These are phyloP conservation scores for Ibycter americanus DNA, from an alignment of 2,797 vertebrate genomes.

Conservation along the genomic window DNA sequence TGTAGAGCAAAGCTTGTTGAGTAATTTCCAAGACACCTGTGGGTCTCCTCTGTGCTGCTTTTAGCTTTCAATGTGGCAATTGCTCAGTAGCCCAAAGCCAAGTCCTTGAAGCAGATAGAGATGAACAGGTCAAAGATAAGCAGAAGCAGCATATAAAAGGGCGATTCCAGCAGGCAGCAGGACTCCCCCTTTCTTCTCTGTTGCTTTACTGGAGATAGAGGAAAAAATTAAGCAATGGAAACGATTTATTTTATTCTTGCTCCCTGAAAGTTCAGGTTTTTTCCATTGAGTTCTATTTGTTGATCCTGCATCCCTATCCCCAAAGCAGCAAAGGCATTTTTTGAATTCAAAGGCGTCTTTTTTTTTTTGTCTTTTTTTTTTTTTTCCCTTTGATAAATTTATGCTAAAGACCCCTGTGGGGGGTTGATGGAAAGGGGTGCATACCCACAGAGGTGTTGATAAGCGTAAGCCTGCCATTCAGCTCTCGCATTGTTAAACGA, in stretches of 20 bases:
- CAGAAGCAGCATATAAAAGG: background rate
- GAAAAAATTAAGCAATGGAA: background rate
- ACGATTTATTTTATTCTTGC: background rate
- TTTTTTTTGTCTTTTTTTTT: background rate
- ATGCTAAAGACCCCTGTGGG: background rate
- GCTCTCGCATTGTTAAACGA: background rate
- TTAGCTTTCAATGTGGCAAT: background rate
- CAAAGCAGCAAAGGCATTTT: background rate
- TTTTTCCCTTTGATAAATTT: background rate
- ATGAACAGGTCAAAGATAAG: background rate
- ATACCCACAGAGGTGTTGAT: background rate
- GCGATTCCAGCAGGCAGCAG: background rate
- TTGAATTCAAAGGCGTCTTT: background rate
- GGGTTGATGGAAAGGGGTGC: background rate
- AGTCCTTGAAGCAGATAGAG: background rate
- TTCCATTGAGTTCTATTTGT: background rate
- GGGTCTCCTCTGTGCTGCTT: background rate
- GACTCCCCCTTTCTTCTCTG: background rate
- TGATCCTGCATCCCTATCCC: background rate
- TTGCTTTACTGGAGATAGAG: background rate
- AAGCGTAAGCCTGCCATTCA: background rate
- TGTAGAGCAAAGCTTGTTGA: background rate
- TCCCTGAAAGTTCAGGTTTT: background rate
- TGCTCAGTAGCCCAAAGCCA: background rate
- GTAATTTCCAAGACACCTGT: background rate